Evolutionary conservation across 2,888 invertebrate genomes (phyloP).

Genomic region (Chymomyza caudatula): DNA sequence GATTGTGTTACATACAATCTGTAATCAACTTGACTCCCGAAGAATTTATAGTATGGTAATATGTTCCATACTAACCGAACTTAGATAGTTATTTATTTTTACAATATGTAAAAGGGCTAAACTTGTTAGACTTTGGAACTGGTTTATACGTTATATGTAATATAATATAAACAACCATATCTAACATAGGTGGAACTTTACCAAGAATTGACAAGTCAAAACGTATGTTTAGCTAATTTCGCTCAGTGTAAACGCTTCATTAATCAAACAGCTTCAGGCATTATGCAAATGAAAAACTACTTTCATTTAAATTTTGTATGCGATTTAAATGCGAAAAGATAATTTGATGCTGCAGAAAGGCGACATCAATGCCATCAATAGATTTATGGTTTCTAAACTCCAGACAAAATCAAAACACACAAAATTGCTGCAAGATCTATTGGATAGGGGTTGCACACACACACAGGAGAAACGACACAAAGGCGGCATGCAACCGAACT

Average conservation of each 20-base stretch:
- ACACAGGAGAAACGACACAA: slow-evolving; percentile 1
- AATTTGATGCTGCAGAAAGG: slow-evolving; percentile 69
- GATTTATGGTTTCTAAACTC: slow-evolving; percentile 74
- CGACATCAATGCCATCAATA: slow-evolving; percentile 68
- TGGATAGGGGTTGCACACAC: slow-evolving; percentile 33
- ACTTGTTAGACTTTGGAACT: no score
- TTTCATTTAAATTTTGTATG: slow-evolving; percentile 48
- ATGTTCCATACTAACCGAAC: no score
- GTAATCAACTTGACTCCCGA: no score
- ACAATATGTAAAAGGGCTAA: no score
- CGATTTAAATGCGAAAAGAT: slow-evolving; percentile 62
- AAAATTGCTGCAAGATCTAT: slow-evolving; percentile 16
- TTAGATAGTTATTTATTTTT: no score
- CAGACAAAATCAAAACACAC: slow-evolving; percentile 64
- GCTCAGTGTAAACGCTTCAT: slow-evolving; percentile 17
- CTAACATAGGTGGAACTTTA: no score
- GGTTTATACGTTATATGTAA: background rate
- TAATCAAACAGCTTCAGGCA: slow-evolving; percentile 15
- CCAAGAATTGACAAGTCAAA: no score
- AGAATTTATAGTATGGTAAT: no score
- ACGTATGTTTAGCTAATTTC: slow-evolving; percentile 10
- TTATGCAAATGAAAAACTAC: slow-evolving; percentile 54
- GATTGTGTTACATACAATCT: no score
- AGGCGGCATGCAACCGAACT: slow-evolving; percentile 22
- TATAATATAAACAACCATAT: no score